Evolutionary conservation across 2,113 vertebrate genomes (phyloP).

Genomic region (Ochotona princeps): DNA sequence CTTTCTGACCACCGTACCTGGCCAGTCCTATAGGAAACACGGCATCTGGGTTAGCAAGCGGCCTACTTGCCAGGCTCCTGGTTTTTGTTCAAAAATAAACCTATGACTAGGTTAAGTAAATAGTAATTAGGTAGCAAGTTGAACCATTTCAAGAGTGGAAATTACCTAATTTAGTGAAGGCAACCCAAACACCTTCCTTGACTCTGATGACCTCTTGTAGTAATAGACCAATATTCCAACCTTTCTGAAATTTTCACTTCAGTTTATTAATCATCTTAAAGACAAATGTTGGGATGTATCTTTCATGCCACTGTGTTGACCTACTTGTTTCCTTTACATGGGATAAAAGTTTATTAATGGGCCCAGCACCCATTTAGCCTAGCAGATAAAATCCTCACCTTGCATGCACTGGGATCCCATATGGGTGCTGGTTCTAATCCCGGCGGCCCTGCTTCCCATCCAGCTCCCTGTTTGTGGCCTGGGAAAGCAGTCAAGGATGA

Average conservation of each 20-base stretch:
- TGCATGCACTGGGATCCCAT: no score
- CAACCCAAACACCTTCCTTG: not conserved
- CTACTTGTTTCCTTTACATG: not conserved
- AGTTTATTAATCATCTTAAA: not conserved
- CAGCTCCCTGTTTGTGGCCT: no score
- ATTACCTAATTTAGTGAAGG: not conserved
- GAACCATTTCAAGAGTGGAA: conserved; percentile 5
- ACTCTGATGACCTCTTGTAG: not conserved
- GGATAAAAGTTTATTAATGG: not conserved
- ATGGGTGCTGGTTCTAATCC: no score
- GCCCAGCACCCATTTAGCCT: no score
- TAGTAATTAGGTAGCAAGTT: not conserved
- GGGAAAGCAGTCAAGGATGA: no score
- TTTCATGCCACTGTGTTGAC: not conserved
- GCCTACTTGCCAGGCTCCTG: not conserved
- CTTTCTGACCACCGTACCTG: not conserved
- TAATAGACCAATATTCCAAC: not conserved
- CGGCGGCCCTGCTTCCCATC: no score
- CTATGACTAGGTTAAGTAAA: not conserved
- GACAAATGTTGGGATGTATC: not conserved
- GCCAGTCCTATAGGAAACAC: not conserved
- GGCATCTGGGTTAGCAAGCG: not conserved
- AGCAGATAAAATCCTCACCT: no score
- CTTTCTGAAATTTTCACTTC: conserved; percentile 1
- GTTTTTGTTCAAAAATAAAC: not conserved